Evolutionary conservation across 2,888 invertebrate genomes (phyloP).

Genomic region (Apotomis turbidana): DNA sequence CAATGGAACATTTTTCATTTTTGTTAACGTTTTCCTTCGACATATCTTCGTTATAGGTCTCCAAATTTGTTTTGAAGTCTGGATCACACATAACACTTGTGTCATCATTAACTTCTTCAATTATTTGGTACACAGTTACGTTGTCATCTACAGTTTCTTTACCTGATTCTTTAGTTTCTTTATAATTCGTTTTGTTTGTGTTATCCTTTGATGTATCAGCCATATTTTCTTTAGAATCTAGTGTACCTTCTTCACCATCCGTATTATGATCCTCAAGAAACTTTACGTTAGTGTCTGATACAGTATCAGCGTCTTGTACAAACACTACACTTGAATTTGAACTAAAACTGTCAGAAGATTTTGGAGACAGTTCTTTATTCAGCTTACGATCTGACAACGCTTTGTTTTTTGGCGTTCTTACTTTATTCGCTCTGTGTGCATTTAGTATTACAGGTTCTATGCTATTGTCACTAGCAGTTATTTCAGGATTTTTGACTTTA

Average conservation of each 20-base stretch:
- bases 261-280: slow-evolving; percentile 49
- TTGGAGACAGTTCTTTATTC: slow-evolving; percentile 37
- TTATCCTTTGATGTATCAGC: background rate
- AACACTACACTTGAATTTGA: slow-evolving; percentile 31
- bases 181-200: slow-evolving; percentile 36
- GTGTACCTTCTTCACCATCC: slow-evolving; percentile 38
- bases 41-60: too few species aligned
- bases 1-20: background rate
- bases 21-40: too few species aligned
- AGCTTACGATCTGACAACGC: slow-evolving; percentile 41
- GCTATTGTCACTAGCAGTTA: background rate
- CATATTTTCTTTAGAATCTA: slow-evolving; percentile 44
- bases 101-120: background rate
- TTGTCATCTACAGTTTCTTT: background rate
- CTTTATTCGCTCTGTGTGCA: slow-evolving; percentile 19
- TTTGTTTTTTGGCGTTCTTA: slow-evolving; percentile 27
- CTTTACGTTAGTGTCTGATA: slow-evolving; percentile 50
- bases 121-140: slow-evolving; percentile 10
- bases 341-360: slow-evolving; percentile 37
- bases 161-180: slow-evolving; percentile 27
- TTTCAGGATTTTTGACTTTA: background rate
- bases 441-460: background rate
- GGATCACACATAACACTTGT: background rate
- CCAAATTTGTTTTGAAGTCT: too few species aligned
- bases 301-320: slow-evolving; percentile 45